These are phyloP conservation scores for Troides aeacus DNA, from an alignment of 2,888 invertebrate genomes.

Conservation along the genomic window DNA sequence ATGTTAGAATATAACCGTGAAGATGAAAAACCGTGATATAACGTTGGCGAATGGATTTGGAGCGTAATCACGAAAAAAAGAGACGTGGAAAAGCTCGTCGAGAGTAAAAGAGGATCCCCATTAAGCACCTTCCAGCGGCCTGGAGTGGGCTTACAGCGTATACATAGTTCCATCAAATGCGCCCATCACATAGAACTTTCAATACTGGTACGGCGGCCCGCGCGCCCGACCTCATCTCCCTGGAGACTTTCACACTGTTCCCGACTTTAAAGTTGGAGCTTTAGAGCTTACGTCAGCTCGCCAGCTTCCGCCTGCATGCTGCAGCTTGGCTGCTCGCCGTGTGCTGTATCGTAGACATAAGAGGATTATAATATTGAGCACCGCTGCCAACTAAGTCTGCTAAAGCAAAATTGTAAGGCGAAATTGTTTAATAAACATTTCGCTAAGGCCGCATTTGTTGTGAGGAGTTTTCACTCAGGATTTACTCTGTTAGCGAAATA, in stretches of 20 bases:
- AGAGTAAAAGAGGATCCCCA: slow-evolving; percentile 34
- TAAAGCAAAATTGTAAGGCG: slow-evolving; percentile 48
- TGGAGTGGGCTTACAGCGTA: slow-evolving; percentile 38
- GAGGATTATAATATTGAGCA: slow-evolving; percentile 51
- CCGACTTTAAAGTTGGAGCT: background rate
- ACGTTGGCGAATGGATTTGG: background rate
- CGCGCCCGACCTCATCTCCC: background rate
- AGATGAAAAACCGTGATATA: too few relatives aligned
- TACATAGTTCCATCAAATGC: slow-evolving; percentile 28
- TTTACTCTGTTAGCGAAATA: background rate
- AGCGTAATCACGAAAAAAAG: slow-evolving; percentile 13
- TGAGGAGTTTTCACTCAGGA: slow-evolving; percentile 8
- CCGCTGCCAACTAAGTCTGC: slow-evolving; percentile 44
- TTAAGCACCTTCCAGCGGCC: slow-evolving; percentile 38
- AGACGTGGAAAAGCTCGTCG: slow-evolving; percentile 35
- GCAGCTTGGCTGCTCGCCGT: slow-evolving; percentile 22
- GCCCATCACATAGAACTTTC: slow-evolving; percentile 30
- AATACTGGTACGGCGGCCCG: slow-evolving; percentile 18
- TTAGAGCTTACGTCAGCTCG: background rate
- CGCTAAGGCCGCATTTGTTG: slow-evolving; percentile 24
- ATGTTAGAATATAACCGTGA: too few relatives aligned
- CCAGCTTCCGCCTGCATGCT: background rate
- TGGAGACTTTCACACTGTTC: background rate
- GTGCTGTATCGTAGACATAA: slow-evolving; percentile 46
- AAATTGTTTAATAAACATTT: slow-evolving; percentile 56